These are phyloP conservation scores for Halcyon chelicuti DNA, from an alignment of 2,797 vertebrate species.

Conservation along the genomic window DNA sequence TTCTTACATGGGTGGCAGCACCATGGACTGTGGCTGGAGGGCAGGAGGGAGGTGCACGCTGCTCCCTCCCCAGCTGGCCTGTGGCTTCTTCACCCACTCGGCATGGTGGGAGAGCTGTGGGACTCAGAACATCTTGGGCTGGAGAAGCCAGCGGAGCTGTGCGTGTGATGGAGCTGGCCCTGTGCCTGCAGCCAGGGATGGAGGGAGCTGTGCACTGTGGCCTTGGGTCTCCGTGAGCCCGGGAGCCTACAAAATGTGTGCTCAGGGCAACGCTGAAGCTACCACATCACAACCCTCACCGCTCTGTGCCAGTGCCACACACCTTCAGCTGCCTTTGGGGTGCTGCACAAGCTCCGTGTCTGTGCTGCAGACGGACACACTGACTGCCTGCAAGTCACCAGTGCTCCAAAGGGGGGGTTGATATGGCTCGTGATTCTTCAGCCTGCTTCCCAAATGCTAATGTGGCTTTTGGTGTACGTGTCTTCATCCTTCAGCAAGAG, in stretches of 20 bases:
- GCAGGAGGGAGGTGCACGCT: neutral
- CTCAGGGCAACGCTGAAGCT: neutral
- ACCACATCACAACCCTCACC: accelerated
- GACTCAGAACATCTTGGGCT: neutral
- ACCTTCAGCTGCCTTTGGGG: accelerated
- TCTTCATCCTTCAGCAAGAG: conserved; percentile 8
- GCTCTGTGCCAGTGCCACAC: accelerated
- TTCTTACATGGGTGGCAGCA: neutral
- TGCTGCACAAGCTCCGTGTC: accelerated
- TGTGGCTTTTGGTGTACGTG: neutral
- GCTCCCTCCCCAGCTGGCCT: accelerated
- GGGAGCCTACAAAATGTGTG: neutral
- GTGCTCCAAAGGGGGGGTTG: accelerated
- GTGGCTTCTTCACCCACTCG: accelerated
- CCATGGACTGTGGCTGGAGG: neutral
- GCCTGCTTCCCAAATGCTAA: neutral
- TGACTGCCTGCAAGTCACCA: neutral
- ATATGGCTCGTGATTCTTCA: neutral
- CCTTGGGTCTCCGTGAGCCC: neutral
- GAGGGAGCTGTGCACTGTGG: accelerated
- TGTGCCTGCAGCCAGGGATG: accelerated
- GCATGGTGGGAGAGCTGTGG: neutral
- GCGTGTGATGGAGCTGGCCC: neutral
- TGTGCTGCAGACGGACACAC: neutral
- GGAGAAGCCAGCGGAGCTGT: accelerated